Evolutionary conservation across 2,113 vertebrate species (phyloP).

Genomic region (Semnornis frantzii): DNA sequence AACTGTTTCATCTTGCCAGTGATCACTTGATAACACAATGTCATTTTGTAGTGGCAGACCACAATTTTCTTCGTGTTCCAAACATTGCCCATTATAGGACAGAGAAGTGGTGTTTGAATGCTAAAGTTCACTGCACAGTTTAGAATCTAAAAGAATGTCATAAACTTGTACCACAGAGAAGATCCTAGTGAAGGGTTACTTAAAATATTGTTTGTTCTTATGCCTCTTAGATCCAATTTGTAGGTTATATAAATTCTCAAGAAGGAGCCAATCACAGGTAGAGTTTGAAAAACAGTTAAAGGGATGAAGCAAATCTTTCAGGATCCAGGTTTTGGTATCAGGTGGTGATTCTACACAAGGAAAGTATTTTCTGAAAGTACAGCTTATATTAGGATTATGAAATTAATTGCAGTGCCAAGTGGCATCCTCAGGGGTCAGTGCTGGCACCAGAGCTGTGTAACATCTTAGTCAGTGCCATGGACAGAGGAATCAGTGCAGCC

Average conservation of each 20-base stretch:
- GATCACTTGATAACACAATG: conserved; percentile 57
- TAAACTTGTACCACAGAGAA: background rate
- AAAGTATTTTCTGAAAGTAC: background rate
- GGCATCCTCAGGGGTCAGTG: too few species aligned
- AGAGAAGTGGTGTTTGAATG: background rate
- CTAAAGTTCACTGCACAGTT: conserved; percentile 2
- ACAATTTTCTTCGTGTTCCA: conserved; percentile 68
- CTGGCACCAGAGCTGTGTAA: too few species aligned
- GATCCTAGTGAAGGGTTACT: conserved; percentile 2
- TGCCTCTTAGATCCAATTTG: background rate
- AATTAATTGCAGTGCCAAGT: background rate
- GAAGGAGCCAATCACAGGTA: background rate
- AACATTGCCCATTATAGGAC: conserved; percentile 57
- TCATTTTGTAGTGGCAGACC: conserved; percentile 59
- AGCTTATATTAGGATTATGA: background rate
- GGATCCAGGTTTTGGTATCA: background rate
- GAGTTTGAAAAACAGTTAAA: background rate
- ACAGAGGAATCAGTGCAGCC: too few species aligned
- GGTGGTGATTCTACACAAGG: background rate
- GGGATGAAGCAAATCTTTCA: background rate
- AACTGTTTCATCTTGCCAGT: conserved; percentile 51
- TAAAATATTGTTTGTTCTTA: background rate
- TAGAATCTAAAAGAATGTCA: background rate
- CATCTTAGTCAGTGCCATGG: too few species aligned
- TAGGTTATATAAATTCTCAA: background rate